These are phyloP conservation scores for Sminthurides aquaticus DNA, from an alignment of 2,888 invertebrate genomes.

Conservation along the genomic window DNA sequence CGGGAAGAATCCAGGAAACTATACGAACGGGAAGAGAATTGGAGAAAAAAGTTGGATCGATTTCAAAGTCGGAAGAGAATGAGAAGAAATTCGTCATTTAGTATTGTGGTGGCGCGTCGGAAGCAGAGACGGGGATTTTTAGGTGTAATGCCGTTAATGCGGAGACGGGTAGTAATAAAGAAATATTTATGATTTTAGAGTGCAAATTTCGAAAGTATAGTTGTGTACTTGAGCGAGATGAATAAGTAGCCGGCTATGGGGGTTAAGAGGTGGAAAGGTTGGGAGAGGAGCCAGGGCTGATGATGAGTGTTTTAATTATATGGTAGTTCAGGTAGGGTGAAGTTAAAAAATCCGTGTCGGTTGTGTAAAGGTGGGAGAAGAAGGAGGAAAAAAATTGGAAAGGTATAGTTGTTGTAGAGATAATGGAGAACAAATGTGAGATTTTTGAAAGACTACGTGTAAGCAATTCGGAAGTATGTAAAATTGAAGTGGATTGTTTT, in stretches of 20 bases:
- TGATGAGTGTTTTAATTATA: not conserved
- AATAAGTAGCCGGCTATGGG: not conserved
- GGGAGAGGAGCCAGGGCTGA: too few relatives aligned
- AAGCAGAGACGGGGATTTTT: not conserved
- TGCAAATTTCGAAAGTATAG: too few relatives aligned
- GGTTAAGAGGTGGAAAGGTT: not conserved
- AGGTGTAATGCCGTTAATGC: not conserved
- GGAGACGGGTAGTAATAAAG: not conserved
- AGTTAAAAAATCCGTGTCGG: not conserved
- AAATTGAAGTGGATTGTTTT: too few relatives aligned
- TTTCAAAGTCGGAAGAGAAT: not conserved
- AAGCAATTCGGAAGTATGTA: too few relatives aligned
- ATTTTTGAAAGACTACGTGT: too few relatives aligned
- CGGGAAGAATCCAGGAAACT: too few relatives aligned
- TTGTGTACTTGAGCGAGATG: too few relatives aligned
- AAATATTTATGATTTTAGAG: not conserved
- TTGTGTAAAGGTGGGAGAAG: too few relatives aligned
- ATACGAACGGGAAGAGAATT: not conserved
- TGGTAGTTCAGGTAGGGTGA: not conserved
- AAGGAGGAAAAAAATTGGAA: too few relatives aligned
- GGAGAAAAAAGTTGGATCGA: not conserved
- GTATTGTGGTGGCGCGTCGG: not conserved
- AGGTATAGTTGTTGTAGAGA: too few relatives aligned
- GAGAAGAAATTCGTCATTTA: not conserved
- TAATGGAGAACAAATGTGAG: too few relatives aligned